Evolutionary conservation across 2,113 vertebrate species (phyloP).

Genomic region (Ctenodactylus gundi): DNA sequence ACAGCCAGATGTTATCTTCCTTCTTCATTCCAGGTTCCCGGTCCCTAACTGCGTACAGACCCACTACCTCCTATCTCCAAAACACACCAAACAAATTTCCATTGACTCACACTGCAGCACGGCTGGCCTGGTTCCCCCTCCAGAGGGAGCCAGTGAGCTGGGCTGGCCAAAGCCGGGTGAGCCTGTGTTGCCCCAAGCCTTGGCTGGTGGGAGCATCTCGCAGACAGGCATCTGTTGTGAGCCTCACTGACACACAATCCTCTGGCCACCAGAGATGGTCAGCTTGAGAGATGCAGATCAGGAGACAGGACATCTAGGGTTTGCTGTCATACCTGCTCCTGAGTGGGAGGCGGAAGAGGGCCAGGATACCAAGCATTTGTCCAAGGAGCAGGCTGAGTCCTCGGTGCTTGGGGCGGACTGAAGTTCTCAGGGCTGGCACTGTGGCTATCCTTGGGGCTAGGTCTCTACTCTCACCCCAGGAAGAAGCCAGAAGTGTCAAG

Average conservation of each 20-base stretch:
- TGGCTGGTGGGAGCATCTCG: accelerated
- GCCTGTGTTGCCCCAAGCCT: neutral
- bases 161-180: neutral
- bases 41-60: too few species aligned
- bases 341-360: neutral
- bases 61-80: too few species aligned
- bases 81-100: slow-evolving; percentile 31
- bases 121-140: neutral
- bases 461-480: neutral
- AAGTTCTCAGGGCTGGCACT: too few species aligned
- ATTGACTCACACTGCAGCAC: slow-evolving; percentile 17
- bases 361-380: neutral
- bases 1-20: too few species aligned
- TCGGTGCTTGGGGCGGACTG: neutral
- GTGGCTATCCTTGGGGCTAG: neutral
- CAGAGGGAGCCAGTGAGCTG: neutral
- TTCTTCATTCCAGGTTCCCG: too few species aligned
- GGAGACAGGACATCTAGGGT: neutral
- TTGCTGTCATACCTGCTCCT: neutral
- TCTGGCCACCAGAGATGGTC: neutral
- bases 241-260: neutral
- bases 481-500: neutral
- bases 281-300: neutral
- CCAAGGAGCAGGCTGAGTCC: neutral
- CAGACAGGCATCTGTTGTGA: accelerated